Evolutionary conservation across 2,888 invertebrate species (phyloP).

Genomic region (Meteorus cinctellus): DNA sequence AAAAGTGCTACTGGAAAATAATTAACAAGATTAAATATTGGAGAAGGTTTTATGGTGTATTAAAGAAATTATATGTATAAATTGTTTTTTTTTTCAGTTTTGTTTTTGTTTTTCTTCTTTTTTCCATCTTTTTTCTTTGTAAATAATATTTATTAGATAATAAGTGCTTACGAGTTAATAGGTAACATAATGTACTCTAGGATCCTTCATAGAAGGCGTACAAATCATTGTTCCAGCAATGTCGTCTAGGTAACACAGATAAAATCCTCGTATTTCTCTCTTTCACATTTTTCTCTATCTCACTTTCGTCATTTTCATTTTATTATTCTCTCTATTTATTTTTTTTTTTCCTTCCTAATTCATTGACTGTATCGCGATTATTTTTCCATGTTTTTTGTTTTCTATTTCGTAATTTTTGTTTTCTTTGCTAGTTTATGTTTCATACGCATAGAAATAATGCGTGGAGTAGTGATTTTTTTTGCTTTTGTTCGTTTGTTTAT

Average conservation of each 20-base stretch:
- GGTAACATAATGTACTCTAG: conserved; percentile 70
- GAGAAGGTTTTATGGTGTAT: conserved; percentile 3
- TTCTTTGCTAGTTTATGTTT: conserved; percentile 4
- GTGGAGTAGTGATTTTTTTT: background rate
- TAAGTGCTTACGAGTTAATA: conserved; percentile 68
- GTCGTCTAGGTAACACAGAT: conserved; percentile 69
- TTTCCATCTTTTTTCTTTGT: conserved; percentile 58
- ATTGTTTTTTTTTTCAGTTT: conserved; percentile 54
- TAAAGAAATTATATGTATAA: background rate
- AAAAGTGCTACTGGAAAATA: conserved; percentile 7
- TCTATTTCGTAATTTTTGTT: background rate
- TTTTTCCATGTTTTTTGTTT: background rate
- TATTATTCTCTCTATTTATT: conserved; percentile 12
- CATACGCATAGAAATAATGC: conserved; percentile 27
- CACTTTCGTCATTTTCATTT: background rate
- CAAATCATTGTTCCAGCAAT: conserved; percentile 72
- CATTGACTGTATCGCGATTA: conserved; percentile 3
- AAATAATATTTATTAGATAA: conserved; percentile 71
- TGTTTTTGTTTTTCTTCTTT: background rate
- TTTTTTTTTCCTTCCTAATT: conserved; percentile 6
- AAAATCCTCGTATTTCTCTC: conserved; percentile 60
- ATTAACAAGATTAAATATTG: conserved; percentile 10
- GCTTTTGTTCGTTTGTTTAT: no score
- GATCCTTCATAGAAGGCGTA: conserved; percentile 71
- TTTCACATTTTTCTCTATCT: background rate